Evolutionary conservation across 30 jellyfish, hydroid and myxozoan species (phyloP), one percentile per base, ranked within the genome.

Genomic region (Cassiopea andromeda): DNA sequence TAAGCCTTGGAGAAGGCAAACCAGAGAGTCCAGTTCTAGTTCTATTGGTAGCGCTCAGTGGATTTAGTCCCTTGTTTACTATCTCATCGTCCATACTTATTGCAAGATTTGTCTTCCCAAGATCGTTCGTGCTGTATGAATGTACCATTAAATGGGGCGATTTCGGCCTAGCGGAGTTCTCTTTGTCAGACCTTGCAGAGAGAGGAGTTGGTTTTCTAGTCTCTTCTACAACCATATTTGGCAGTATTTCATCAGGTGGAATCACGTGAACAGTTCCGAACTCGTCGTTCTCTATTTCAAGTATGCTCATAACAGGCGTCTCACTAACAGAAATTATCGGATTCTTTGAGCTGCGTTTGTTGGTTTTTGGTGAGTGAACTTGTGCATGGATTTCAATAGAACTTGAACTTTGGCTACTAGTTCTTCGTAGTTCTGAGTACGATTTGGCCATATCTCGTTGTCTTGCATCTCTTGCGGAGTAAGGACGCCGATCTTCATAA

Each of bases 371-470:
- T 7, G 94, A 87, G 73, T 87, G 94, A 49, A 87, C 64, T 78
- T 87, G 94, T 27, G 90, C 94, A 46, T 87, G 90, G 15, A 87
- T 87, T 57, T 87, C 94, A 13, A 87, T 38, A 1, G 94, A 87
- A 44, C 94, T 77, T 46, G 94, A 87, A 45, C 94, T 87, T n/a
- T 87, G 94, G 69, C 94, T 87, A 73, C 94, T 87, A 5, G 94
- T 87, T 48, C 94, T 44, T 78, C 94, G 90, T 6, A 87, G 60
- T 15, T 72, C 64, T 10, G 64, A 54, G 64, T 54, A 54, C 38
- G 38, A 27, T 27, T 27, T 27, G 38, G 38, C 38, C 38, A 70
- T 19, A 46, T 86, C 83, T 48, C 70, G 77, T 46, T 77, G 82
- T 67, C 80, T 78, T 48, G 90, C 66, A 6, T 78, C 76, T n/a